Percentiles rank a stretch among this genome's conserved stretches.
phyloP scores from a whole-genome alignment of 1,140 invertebrate species.

The Amyelois transitella region DNA sequence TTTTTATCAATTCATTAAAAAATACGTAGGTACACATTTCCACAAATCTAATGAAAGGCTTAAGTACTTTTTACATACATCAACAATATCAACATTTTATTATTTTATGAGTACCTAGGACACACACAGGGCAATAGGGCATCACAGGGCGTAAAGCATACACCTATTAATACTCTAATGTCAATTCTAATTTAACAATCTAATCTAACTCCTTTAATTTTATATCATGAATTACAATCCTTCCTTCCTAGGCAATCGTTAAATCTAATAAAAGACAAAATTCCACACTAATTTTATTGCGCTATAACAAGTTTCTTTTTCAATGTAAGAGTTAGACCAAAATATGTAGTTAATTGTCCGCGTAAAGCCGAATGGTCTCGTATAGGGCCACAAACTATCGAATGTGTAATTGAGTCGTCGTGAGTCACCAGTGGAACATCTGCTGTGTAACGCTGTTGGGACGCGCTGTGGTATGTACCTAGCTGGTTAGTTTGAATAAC shows the following conservation, averaged over 20 bases:
- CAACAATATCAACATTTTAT: no score
- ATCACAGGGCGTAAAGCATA: no score
- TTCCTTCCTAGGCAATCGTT: neutral
- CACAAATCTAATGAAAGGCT: no score
- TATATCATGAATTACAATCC: neutral
- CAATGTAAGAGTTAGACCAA: neutral
- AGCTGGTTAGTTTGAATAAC: no score
- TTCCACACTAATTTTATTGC: neutral
- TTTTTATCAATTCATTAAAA: no score
- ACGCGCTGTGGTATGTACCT: slow-evolving; percentile 29
- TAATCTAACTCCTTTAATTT: neutral
- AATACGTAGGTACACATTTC: no score
- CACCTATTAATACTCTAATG: no score
- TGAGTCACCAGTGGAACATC: slow-evolving; percentile 59
- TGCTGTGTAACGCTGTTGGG: slow-evolving; percentile 47
- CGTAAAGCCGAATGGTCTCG: slow-evolving; percentile 45
- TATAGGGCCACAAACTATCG: slow-evolving; percentile 56
- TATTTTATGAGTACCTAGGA: no score
- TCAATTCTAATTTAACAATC: neutral
- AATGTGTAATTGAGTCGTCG: slow-evolving; percentile 71
- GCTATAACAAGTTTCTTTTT: slow-evolving; percentile 1
- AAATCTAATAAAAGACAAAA: slow-evolving; percentile 2
- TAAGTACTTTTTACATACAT: no score
- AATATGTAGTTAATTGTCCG: slow-evolving; percentile 46
- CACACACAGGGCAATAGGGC: no score